Base-by-base conservation (phyloP, 2,888 invertebrate genomes). In the Caenorhabditis auriculariae region DNA sequence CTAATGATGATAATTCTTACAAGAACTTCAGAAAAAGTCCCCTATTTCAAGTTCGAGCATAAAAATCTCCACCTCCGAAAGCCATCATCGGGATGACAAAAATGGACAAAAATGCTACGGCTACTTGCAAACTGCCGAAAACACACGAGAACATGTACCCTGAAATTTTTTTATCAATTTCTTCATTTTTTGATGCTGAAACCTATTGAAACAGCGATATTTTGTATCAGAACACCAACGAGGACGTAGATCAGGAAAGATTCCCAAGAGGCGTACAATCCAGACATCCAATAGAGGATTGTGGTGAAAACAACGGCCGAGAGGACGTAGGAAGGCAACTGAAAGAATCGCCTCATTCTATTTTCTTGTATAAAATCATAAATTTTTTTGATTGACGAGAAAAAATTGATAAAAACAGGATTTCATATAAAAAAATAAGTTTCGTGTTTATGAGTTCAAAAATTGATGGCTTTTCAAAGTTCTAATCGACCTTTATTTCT, bases 71-170 rank as follows among this genome's bases (percentile, higher is more conserved):
- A 38, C 95, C 95, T 58, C 94, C 94, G 82, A 96, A 95, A 19
- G 96, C 85, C 84, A 95, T 86, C 82, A 94, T 90, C 0, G 95
- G 94, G 59, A 95, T 91, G 70, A 94, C 89, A 58, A 93, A 86
- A 4, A 94, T 91, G 1, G 94, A 92, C 0, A 92, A 91, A 50
- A 95, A 87, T 0, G 93, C 90, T 1, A 93, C 85, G 0, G 93
- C 93, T 87, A 93, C 41, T 15, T 66, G 53, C 4, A 91, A 87
- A 54, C 88, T 89, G 60, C 87, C 88, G 73, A 91, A 89, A 0
- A 89, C 85, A 72, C 93, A 91, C 0, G 94, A 93, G 81, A 94
- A 89, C 72, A 93, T 85, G 83, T 94, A 95, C 37, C 94, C 91
- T 91, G 84, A 17, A 84, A 83, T 32, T n/a, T 32, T n/a, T 32